These are phyloP conservation scores for Chironomus riparius DNA, from an alignment of 2,888 invertebrate species.

Conservation along the genomic window DNA sequence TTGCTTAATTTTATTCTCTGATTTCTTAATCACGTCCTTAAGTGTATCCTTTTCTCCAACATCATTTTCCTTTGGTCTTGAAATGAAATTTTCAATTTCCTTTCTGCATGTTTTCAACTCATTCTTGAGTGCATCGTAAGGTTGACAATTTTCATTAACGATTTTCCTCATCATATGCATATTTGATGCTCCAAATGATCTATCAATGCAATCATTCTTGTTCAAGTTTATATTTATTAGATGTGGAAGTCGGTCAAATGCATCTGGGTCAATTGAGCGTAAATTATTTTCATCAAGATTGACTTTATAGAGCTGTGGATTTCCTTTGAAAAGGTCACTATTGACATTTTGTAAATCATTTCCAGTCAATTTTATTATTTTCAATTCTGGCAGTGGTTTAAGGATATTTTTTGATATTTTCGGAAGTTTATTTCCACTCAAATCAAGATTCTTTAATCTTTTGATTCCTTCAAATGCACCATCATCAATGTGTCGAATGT, in stretches of 20 bases:
- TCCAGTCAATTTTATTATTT: not conserved
- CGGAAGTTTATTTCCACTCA: slow-evolving; percentile 1
- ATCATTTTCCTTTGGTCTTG: not conserved
- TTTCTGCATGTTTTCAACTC: not conserved
- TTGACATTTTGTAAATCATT: not conserved
- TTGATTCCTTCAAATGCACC: not conserved
- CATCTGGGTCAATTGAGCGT: not conserved
- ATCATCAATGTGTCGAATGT: not conserved
- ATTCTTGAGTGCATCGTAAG: not conserved
- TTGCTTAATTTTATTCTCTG: not conserved
- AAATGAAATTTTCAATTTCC: not conserved
- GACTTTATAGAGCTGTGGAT: not conserved
- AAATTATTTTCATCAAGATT: not conserved
- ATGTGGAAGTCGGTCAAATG: not conserved
- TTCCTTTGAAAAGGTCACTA: not conserved
- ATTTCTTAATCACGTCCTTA: not conserved
- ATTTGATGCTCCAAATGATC: not conserved
- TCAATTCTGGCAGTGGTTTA: not conserved
- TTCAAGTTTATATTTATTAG: not conserved
- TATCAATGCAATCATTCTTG: slow-evolving; percentile 2
- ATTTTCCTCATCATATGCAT: not conserved
- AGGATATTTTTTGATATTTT: not conserved
- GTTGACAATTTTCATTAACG: not conserved
- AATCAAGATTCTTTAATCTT: not conserved
- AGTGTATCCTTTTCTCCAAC: not conserved